Percentiles rank a stretch among this genome's conserved stretches.
phyloP scores from a whole-genome alignment of 2,888 invertebrate species.

The Saturnia japonica region DNA sequence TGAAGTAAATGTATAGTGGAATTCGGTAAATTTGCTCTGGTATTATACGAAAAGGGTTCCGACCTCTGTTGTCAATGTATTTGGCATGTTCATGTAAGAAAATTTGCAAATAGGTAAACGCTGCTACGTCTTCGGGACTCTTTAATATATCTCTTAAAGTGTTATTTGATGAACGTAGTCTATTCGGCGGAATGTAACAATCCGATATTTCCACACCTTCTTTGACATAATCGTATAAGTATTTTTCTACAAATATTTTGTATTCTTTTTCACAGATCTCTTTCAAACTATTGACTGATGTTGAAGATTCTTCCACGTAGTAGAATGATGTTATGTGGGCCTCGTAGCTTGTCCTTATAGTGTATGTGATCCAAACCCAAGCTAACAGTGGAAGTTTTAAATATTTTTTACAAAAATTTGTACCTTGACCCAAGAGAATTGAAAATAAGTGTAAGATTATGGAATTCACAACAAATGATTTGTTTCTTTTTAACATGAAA shows the following conservation, averaged over 20 bases:
- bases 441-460: neutral
- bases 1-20: neutral
- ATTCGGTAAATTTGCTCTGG: neutral
- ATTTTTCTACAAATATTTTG: neutral
- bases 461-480: neutral
- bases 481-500: neutral
- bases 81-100: neutral
- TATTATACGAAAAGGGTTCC: neutral
- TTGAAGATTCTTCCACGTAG: neutral
- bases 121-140: neutral
- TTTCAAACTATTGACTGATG: constrained; percentile 1
- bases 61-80: neutral
- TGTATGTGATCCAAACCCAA: neutral
- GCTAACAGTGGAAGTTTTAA: neutral
- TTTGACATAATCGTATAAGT: neutral
- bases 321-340: neutral
- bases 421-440: neutral
- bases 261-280: constrained; percentile 5
- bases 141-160: neutral
- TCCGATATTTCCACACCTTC: neutral
- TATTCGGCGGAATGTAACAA: neutral
- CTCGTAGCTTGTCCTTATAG: constrained; percentile 1
- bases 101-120: neutral
- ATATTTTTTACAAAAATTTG: neutral
- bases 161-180: neutral